Base-by-base conservation (phyloP, 2,888 invertebrate genomes). In the Anarsia innoxiella region DNA sequence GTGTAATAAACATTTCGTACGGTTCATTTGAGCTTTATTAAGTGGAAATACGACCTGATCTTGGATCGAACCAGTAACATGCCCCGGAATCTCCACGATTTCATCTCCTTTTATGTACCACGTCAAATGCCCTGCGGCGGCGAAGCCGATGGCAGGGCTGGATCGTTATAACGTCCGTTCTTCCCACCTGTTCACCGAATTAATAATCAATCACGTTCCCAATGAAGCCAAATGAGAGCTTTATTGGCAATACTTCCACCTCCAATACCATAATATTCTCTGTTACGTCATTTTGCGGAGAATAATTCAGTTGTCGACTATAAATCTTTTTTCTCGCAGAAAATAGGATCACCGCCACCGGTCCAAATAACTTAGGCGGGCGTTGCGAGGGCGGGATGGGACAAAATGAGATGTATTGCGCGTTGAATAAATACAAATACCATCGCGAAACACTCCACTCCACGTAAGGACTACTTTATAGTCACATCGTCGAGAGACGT, bases 11-110 rank as follows among this genome's bases (percentile, higher is more conserved):
- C 66, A 69, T 76, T 74, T 63, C 40, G 49, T 56, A 47, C 73
- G 68, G 65, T 59, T 69, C 75, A 71, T 75, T 77, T 69, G 72
- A 59, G 66, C 51, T 72, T 70, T 75, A 77, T 77, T 68, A 66
- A 59, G 70, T 70, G 75, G 74, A 76, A 77, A 68, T 58, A 44
- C 51, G 56, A 53, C 46, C 59, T 56, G 60, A 46, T 52, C 53
- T 51, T 46, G 56, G 58, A 60, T 56, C 53, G 52, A 41, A 45
- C 46, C 52, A 48, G 39, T 45, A 55, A 59, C 51, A 48, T 43
- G 36, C 39, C 36, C 42, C 29, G 33, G 40, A 44, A 49, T 47
- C 45, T 40, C 35, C 30, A 38, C 39, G 45, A 51, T 48, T 51
- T 46, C 43, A 50, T 54, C 47, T 44, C 45, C 46, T 31, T 53